phyloP scores from a whole-genome alignment of 2,797 vertebrate genomes.

The Spea hammondii region DNA sequence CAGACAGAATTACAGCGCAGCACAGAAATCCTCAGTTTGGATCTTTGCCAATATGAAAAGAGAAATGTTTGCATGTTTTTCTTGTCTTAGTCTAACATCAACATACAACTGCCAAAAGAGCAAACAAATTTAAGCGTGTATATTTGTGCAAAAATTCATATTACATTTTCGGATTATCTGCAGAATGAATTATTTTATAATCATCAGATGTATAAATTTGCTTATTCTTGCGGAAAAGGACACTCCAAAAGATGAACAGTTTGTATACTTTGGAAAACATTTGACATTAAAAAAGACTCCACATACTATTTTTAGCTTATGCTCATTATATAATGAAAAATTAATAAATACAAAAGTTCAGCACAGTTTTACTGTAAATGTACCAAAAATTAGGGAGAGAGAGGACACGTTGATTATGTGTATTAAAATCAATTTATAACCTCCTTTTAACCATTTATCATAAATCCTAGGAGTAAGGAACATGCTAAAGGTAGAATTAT shows the following conservation, averaged over 20 bases:
- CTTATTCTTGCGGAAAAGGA: not conserved
- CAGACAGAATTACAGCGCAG: not conserved
- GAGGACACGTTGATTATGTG: no score
- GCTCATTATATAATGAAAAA: slow-evolving; percentile 4
- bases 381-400: no score
- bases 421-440: no score
- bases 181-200: not conserved
- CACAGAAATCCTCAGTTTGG: not conserved
- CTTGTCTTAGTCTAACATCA: slow-evolving; percentile 7
- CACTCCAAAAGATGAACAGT: not conserved
- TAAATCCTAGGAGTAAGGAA: no score
- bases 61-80: not conserved
- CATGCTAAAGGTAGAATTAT: no score
- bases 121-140: not conserved
- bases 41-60: not conserved
- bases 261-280: not conserved
- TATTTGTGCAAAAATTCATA: not conserved
- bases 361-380: no score
- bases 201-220: not conserved
- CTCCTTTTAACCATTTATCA: no score
- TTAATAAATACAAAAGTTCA: no score
- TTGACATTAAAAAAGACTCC: not conserved
- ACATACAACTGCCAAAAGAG: not conserved
- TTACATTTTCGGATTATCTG: not conserved
- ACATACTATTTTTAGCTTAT: slow-evolving; percentile 1